These are phyloP conservation scores for Byasa hedistus DNA, from an alignment of 2,888 invertebrate genomes.

Conservation along the genomic window DNA sequence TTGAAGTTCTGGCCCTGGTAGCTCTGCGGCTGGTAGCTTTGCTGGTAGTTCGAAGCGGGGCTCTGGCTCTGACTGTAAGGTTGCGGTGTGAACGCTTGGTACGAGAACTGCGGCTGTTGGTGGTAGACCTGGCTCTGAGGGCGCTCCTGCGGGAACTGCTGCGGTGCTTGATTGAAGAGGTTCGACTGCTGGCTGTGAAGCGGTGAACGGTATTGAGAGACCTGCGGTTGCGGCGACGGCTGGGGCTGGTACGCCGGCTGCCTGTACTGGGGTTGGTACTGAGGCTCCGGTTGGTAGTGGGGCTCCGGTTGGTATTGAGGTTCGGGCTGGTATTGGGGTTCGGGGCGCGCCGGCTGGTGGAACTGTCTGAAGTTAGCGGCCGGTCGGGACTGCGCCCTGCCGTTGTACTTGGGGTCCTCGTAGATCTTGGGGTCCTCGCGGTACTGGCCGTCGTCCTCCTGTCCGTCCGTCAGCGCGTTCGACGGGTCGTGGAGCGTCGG, in stretches of 20 bases:
- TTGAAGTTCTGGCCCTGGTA: conserved; percentile 64
- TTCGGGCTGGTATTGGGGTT: conserved; percentile 38
- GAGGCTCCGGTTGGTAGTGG: conserved; percentile 29
- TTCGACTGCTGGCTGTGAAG: conserved; percentile 46
- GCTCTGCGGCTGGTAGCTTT: conserved; percentile 45
- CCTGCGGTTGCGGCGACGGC: conserved; percentile 34
- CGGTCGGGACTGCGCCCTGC: conserved; percentile 50
- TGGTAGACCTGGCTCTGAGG: conserved; percentile 70
- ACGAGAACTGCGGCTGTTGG: conserved; percentile 68
- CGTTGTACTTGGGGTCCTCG: conserved; percentile 84
- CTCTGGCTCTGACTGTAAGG: conserved; percentile 51
- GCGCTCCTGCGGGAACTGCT: conserved; percentile 57
- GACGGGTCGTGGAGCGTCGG: conserved; percentile 82
- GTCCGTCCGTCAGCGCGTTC: conserved; percentile 80
- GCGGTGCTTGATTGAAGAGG: conserved; percentile 58
- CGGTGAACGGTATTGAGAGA: conserved; percentile 46
- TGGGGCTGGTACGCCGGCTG: conserved; percentile 39
- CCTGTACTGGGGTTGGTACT: conserved; percentile 31
- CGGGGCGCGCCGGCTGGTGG: conserved; percentile 46
- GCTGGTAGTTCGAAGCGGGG: conserved; percentile 45
- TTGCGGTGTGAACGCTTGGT: conserved; percentile 62
- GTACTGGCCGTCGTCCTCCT: conserved; percentile 92
- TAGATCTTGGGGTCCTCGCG: conserved; percentile 90
- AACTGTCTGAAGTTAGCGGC: conserved; percentile 49
- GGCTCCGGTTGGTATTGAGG: conserved; percentile 46